Percentiles rank a stretch among this genome's conserved stretches.
Conservation (phyloP, 1,140 invertebrate species). For the Papilio polyxenes region DNA sequence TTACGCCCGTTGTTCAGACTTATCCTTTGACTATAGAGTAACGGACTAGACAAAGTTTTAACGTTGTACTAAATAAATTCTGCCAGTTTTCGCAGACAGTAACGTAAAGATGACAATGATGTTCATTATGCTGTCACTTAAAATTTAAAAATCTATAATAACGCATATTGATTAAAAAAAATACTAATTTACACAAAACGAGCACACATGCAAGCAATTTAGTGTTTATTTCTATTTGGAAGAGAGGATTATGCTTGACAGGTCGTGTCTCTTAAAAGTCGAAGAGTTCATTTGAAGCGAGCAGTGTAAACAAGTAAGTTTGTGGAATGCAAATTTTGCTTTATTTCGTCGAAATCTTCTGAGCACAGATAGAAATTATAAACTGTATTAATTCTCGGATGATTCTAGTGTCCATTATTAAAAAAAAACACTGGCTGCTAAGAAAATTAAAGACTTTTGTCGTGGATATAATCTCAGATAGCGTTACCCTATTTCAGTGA, state of each 20-base stretch:
- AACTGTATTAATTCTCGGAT: background rate
- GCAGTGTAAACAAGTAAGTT: conserved; percentile 16
- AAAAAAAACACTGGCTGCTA: background rate
- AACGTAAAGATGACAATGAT: background rate
- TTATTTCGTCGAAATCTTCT: conserved; percentile 5
- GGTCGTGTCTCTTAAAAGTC: background rate
- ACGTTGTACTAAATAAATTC: background rate
- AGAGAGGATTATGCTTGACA: background rate
- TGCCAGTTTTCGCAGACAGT: background rate
- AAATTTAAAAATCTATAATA: background rate
- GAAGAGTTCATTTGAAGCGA: background rate
- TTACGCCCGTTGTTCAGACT: background rate
- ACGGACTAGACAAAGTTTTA: background rate
- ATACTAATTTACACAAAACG: background rate
- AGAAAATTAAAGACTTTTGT: background rate
- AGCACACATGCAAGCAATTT: background rate
- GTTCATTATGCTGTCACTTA: background rate
- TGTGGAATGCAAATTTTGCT: conserved; percentile 19
- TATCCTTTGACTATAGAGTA: background rate
- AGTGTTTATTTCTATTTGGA: background rate
- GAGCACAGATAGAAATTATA: conserved; percentile 19
- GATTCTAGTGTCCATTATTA: background rate
- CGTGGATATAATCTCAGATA: background rate
- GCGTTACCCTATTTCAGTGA: background rate
- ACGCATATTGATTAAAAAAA: too few species aligned